Conservation (phyloP, 2,797 vertebrate species). For the Tragelaphus eurycerus region DNA sequence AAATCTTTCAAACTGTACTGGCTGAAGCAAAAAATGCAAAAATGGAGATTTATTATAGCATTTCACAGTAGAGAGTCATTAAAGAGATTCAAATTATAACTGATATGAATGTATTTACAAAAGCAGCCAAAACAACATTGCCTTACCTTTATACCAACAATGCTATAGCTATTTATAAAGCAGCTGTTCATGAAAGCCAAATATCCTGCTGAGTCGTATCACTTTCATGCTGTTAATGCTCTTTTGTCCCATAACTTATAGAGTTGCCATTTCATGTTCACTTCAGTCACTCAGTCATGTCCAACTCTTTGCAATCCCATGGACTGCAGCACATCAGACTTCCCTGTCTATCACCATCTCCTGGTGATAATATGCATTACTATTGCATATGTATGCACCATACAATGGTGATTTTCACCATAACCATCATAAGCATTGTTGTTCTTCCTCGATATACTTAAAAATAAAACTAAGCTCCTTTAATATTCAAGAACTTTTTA, state of each 20-base stretch:
- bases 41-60: neutral
- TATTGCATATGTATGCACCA: too few species aligned
- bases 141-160: neutral
- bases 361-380: neutral
- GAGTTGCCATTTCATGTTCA: neutral
- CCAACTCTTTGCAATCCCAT: too few species aligned
- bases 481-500: too few species aligned
- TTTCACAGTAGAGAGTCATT: neutral
- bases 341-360: too few species aligned
- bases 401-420: too few species aligned
- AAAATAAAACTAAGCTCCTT: too few species aligned
- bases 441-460: too few species aligned
- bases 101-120: neutral
- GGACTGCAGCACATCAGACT: too few species aligned
- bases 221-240: neutral
- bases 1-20: neutral
- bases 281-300: too few species aligned
- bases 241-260: neutral
- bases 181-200: neutral
- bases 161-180: neutral
- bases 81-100: neutral
- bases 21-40: neutral
- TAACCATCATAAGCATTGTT: too few species aligned
- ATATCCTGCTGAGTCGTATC: neutral
- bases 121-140: neutral